Percentiles rank a stretch among this genome's conserved stretches.
These are phyloP conservation scores for Ceratotherium simum DNA, from an alignment of 2,113 vertebrate species.

Conservation along the genomic window DNA sequence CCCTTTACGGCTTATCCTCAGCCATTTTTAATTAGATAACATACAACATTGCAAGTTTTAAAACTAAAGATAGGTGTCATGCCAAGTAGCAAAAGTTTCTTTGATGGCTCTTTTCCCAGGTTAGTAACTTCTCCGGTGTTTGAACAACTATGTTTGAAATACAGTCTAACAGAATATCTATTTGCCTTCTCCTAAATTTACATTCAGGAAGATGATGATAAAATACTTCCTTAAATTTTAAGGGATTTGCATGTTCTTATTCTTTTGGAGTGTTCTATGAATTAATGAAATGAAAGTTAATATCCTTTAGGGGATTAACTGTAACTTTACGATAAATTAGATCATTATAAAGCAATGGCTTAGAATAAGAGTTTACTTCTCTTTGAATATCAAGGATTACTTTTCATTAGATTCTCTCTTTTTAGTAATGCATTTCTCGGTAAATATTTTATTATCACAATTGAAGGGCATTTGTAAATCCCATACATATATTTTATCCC, in stretches of 20 bases:
- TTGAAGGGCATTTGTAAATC: neutral
- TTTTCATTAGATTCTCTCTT: neutral
- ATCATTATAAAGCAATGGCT: neutral
- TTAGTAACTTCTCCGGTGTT: neutral
- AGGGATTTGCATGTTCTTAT: neutral
- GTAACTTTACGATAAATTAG: neutral
- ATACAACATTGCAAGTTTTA: neutral
- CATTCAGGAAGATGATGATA: neutral
- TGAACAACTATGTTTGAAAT: slow-evolving; percentile 3
- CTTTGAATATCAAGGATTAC: neutral
- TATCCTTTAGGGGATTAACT: neutral
- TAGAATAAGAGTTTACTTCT: neutral
- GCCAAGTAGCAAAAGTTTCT: neutral
- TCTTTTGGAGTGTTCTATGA: neutral
- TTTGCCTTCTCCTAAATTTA: neutral
- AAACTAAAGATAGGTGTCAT: neutral
- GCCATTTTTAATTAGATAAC: neutral
- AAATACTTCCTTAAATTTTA: neutral
- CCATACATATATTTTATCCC: too few relatives aligned
- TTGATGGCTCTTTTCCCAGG: neutral
- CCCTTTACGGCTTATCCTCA: neutral
- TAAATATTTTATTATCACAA: neutral
- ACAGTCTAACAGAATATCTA: neutral
- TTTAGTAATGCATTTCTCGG: neutral
- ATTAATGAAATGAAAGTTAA: neutral